These are phyloP conservation scores for Salvelinus namaycush DNA, from an alignment of 2,113 vertebrate species.

Conservation along the genomic window DNA sequence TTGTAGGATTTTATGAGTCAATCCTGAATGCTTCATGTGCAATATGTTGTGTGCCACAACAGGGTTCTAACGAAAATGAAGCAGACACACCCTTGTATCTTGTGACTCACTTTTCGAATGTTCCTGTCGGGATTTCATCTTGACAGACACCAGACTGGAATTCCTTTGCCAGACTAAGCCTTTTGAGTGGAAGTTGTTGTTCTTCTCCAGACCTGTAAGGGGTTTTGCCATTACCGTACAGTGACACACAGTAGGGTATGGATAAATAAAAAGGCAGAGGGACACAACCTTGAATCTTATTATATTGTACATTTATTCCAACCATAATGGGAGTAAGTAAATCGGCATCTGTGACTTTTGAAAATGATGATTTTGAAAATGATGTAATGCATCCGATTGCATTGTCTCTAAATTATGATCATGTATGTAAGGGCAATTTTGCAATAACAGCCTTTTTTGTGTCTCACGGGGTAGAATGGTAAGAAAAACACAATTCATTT, in stretches of 20 bases:
- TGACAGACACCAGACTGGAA: conserved; percentile 36
- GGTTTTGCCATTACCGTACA: background rate
- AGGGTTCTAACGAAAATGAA: conserved; percentile 25
- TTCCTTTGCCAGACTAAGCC: conserved; percentile 29
- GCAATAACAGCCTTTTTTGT: too few relatives aligned
- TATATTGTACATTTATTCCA: background rate
- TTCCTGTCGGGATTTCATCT: background rate
- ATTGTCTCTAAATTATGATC: too few relatives aligned
- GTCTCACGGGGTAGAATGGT: too few relatives aligned
- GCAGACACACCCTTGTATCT: conserved; percentile 31
- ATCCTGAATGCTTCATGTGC: conserved; percentile 32
- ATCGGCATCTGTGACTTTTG: background rate
- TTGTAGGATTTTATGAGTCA: conserved; percentile 4
- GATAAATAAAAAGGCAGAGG: conserved; percentile 22
- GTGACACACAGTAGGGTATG: conserved; percentile 3
- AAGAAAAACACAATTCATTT: too few relatives aligned
- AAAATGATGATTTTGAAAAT: background rate
- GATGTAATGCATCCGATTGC: too few relatives aligned
- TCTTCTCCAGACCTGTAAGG: conserved; percentile 21
- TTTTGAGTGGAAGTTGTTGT: background rate
- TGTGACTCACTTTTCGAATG: conserved; percentile 46
- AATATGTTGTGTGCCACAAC: conserved; percentile 25
- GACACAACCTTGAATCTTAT: background rate
- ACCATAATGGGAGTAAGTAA: too few relatives aligned
- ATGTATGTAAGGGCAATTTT: too few relatives aligned